These are phyloP conservation scores for Adelosebastes latens DNA, from an alignment of 2,797 vertebrate species.

Conservation along the genomic window DNA sequence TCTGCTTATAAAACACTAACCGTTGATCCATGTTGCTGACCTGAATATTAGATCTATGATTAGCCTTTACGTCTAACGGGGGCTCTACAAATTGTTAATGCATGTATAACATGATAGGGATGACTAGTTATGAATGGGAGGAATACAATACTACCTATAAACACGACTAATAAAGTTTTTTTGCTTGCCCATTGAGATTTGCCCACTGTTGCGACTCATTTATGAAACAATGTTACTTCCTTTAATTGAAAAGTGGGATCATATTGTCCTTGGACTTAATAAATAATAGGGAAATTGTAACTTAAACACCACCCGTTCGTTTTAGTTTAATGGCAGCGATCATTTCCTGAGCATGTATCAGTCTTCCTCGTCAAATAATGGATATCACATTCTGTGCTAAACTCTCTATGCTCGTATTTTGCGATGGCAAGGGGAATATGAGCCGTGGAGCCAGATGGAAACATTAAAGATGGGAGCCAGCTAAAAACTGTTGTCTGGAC, in stretches of 20 bases:
- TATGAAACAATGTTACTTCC: background rate
- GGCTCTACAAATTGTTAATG: background rate
- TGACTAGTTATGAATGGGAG: constrained; percentile 6
- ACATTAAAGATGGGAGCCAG: constrained; percentile 32
- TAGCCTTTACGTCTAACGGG: constrained; percentile 7
- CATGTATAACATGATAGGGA: constrained; percentile 4
- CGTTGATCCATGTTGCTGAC: constrained; percentile 26
- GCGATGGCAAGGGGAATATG: constrained; percentile 29
- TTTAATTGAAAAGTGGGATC: background rate
- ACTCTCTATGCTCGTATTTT: constrained; percentile 24
- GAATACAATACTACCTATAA: constrained; percentile 13
- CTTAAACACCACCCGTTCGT: background rate
- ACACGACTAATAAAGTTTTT: background rate
- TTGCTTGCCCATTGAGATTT: background rate
- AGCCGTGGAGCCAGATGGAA: constrained; percentile 50
- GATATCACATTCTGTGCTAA: background rate
- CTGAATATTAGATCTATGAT: constrained; percentile 30
- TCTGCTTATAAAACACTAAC: constrained; percentile 30
- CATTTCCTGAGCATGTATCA: background rate
- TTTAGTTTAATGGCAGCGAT: background rate
- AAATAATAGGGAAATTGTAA: background rate
- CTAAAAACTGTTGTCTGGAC: constrained; percentile 27
- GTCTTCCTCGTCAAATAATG: constrained; percentile 1
- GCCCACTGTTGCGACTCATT: background rate
- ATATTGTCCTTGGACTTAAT: background rate